Percentiles rank a stretch among this genome's conserved stretches.
phyloP scores from a whole-genome alignment of 2,888 invertebrate species.

The Timema cristinae region DNA sequence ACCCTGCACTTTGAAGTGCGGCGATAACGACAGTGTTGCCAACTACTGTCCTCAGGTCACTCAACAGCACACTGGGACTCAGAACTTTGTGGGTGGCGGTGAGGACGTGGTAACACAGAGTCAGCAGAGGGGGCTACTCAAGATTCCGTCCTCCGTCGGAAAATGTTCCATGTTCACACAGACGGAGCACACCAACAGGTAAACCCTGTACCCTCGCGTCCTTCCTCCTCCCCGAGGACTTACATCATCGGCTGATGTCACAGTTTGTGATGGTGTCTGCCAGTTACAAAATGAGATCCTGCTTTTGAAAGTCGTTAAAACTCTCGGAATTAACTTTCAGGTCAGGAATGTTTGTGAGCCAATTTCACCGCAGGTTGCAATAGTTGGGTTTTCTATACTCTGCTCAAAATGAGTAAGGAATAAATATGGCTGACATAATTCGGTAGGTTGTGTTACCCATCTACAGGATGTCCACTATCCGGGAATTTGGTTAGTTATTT shows the following conservation, averaged over 20 bases:
- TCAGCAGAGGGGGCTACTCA: conserved; percentile 29
- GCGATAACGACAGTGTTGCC: conserved; percentile 17
- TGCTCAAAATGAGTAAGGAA: too few relatives aligned
- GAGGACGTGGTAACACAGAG: conserved; percentile 10
- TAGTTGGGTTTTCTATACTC: not conserved
- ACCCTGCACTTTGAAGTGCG: too few relatives aligned
- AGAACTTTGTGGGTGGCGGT: conserved; percentile 6
- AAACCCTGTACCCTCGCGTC: not conserved
- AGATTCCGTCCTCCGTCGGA: conserved; percentile 30
- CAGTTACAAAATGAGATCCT: too few relatives aligned
- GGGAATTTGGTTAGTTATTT: too few relatives aligned
- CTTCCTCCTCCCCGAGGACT: too few relatives aligned
- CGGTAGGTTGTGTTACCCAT: too few relatives aligned
- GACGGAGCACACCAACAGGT: conserved; percentile 31
- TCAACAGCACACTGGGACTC: not conserved
- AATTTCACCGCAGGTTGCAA: not conserved
- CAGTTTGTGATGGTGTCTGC: too few relatives aligned
- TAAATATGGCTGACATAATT: too few relatives aligned
- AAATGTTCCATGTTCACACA: conserved; percentile 33
- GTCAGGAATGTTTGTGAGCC: conserved; percentile 1
- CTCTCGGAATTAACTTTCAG: not conserved
- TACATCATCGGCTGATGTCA: too few relatives aligned
- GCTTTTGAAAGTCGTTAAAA: too few relatives aligned
- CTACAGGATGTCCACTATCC: too few relatives aligned
- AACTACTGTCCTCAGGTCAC: not conserved